A percentile compares a stretch with the other conserved stretches of the same genome.
These are phyloP conservation scores for Siniperca chuatsi DNA, from an alignment of 2,113 vertebrate genomes.

Conservation along the genomic window DNA sequence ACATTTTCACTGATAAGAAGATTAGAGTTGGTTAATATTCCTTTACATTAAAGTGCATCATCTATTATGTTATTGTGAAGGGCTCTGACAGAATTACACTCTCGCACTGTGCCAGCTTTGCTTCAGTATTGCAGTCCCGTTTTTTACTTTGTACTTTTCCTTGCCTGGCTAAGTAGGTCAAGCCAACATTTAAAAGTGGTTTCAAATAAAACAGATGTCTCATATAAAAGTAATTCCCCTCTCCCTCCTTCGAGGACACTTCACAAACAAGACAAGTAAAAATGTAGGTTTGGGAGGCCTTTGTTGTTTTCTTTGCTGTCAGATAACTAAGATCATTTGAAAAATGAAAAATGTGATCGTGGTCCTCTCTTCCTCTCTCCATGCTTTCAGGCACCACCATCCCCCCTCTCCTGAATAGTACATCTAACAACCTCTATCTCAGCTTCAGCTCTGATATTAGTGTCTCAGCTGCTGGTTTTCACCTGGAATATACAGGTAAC, in stretches of 20 bases:
- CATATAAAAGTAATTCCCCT: constrained; percentile 69
- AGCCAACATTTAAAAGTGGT: constrained; percentile 69
- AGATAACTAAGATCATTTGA: constrained; percentile 62
- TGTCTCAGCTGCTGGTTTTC: constrained; percentile 98
- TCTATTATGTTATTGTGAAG: constrained; percentile 18
- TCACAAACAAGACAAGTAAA: constrained; percentile 48
- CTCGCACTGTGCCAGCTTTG: constrained; percentile 42
- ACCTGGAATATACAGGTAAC: constrained; percentile 97
- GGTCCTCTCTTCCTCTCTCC: constrained; percentile 21
- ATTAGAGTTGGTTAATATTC: constrained; percentile 28
- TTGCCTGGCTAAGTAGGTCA: constrained; percentile 73
- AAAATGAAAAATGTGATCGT: constrained; percentile 44
- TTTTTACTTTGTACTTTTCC: constrained; percentile 61
- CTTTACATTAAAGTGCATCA: constrained; percentile 39
- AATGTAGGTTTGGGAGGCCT: constrained; percentile 56
- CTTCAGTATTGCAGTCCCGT: constrained; percentile 19
- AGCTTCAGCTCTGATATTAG: constrained; percentile 97
- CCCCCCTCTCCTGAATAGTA: constrained; percentile 96
- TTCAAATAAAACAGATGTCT: constrained; percentile 72
- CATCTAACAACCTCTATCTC: constrained; percentile 97
- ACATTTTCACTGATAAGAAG: constrained; percentile 25
- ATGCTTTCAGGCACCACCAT: constrained; percentile 92
- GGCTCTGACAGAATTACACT: constrained; percentile 31
- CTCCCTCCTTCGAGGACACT: constrained; percentile 50
- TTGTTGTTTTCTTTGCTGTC: constrained; percentile 69